Conservation (phyloP, 1,140 invertebrate genomes). For the Bicyclus anynana region DNA sequence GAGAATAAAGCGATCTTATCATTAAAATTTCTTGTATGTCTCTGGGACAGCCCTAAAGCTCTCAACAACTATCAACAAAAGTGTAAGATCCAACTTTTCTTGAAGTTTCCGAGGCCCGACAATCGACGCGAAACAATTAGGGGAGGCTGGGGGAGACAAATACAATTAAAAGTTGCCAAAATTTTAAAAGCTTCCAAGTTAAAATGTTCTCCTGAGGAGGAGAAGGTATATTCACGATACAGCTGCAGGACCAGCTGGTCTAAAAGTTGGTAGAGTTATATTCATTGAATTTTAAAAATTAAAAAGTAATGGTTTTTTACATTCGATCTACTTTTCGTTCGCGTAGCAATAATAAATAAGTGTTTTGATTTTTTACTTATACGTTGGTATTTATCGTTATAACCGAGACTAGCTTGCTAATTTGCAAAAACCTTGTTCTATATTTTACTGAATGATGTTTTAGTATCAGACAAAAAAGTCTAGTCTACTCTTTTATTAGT, state of each 20-base stretch:
- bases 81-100: conserved; percentile 13
- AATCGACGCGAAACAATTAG: conserved; percentile 21
- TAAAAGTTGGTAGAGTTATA: background rate
- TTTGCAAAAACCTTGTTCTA: too few species aligned
- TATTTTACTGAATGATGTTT: too few species aligned
- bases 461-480: too few species aligned
- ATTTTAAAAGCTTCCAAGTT: conserved; percentile 16
- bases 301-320: too few species aligned
- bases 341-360: too few species aligned
- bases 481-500: background rate
- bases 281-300: too few species aligned
- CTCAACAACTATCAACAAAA: conserved; percentile 17
- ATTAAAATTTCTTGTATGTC: background rate
- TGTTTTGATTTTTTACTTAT: too few species aligned
- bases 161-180: conserved; percentile 28
- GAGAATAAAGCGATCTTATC: too few species aligned
- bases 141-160: conserved; percentile 13
- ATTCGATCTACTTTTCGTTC: too few species aligned
- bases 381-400: too few species aligned
- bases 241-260: background rate
- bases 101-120: conserved; percentile 9
- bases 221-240: background rate
- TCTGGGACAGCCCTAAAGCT: background rate
- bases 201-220: background rate
- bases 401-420: too few species aligned